Conservation (phyloP, 2,888 invertebrate species). For the Caenorhabditis parvicauda region DNA sequence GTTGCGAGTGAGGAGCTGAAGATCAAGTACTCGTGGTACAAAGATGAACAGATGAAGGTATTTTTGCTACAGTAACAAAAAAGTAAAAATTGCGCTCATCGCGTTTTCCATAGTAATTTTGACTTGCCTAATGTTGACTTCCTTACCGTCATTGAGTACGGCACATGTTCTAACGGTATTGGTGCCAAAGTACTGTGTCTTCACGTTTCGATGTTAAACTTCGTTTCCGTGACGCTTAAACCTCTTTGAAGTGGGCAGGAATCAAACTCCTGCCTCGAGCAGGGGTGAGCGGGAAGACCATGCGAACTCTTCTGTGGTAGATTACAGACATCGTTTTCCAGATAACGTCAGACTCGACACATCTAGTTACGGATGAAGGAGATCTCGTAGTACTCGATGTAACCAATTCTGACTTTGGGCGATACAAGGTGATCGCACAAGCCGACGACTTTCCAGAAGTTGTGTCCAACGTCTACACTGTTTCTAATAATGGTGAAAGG, state of each 20-base stretch:
- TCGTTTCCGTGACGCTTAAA: too few relatives aligned
- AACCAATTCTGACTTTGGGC: conserved; percentile 22
- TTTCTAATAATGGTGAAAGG: conserved; percentile 21
- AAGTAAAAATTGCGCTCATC: too few relatives aligned
- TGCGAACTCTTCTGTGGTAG: not conserved
- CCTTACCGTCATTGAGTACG: too few relatives aligned
- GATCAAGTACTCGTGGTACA: conserved; percentile 21
- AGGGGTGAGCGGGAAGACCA: too few relatives aligned
- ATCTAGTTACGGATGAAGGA: conserved; percentile 45
- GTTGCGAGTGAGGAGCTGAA: conserved; percentile 14
- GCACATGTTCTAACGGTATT: too few relatives aligned
- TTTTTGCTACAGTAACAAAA: too few relatives aligned
- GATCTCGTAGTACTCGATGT: conserved; percentile 46
- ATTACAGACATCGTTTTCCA: conserved; percentile 16
- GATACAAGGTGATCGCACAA: conserved; percentile 23
- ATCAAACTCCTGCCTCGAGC: too few relatives aligned
- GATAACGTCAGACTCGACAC: conserved; percentile 41
- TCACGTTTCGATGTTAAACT: conserved; percentile 4
- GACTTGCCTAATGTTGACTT: too few relatives aligned
- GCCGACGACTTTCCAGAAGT: conserved; percentile 22
- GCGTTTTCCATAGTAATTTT: too few relatives aligned
- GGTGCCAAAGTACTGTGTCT: conserved; percentile 5
- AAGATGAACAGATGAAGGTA: too few relatives aligned
- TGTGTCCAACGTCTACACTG: conserved; percentile 18
- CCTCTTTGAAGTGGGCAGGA: too few relatives aligned